Conservation (phyloP, 2,113 vertebrate genomes). For the Cyanistes caeruleus region DNA sequence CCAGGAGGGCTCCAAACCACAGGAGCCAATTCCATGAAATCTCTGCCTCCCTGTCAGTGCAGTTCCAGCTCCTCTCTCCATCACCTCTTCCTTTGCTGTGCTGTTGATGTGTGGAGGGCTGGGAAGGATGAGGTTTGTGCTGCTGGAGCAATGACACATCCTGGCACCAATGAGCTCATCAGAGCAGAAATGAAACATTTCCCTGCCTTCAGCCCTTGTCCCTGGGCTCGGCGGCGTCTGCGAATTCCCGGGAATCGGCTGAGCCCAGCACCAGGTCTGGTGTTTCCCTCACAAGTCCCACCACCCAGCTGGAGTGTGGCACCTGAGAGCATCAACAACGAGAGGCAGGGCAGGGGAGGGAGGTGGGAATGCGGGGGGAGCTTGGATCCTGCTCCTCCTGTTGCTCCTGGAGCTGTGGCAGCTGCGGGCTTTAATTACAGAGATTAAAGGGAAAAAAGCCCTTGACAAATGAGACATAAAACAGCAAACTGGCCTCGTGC, state of each 20-base stretch:
- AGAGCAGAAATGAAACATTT: not conserved
- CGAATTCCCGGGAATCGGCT: not conserved
- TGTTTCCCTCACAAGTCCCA: conserved; percentile 18
- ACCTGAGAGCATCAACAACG: conserved; percentile 27
- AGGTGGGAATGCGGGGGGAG: not conserved
- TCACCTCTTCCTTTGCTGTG: rapidly evolving
- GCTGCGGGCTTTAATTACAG: not conserved
- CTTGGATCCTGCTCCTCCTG: not conserved
- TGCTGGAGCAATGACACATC: not conserved
- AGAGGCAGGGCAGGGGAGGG: not conserved
- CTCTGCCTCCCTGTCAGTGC: not conserved
- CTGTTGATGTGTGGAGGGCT: not conserved
- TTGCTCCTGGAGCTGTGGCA: not conserved
- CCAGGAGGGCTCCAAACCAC: not conserved
- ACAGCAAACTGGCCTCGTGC: not conserved
- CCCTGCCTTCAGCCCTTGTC: not conserved
- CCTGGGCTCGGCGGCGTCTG: not conserved
- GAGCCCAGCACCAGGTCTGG: not conserved
- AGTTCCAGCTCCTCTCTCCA: not conserved
- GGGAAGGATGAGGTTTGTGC: not conserved
- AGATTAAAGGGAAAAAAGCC: not conserved
- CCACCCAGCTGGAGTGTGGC: not conserved
- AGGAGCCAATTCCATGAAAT: not conserved
- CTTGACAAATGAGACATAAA: not conserved
- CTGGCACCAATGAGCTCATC: not conserved